Evolutionary conservation across 2,888 invertebrate species (phyloP).

Genomic region (Ormyrus thymus): DNA sequence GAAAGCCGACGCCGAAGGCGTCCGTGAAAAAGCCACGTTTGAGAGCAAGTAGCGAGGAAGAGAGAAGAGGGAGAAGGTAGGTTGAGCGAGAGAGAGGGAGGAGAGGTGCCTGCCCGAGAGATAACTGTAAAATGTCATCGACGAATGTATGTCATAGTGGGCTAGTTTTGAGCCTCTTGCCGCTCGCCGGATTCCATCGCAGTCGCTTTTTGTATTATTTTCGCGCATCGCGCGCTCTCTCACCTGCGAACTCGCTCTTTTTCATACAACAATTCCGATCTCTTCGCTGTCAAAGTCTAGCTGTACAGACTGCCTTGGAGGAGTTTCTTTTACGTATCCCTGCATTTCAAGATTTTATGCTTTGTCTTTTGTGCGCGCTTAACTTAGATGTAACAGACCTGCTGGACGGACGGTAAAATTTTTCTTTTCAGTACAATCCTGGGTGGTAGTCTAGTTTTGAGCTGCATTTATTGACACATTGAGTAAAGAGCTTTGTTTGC

Average conservation of each 20-base stretch:
- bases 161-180: conserved; percentile 44
- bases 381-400: conserved; percentile 10
- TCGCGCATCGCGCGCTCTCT: not conserved
- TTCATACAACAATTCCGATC: not conserved
- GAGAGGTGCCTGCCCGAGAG: conserved; percentile 63
- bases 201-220: conserved; percentile 7
- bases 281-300: not conserved
- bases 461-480: conserved; percentile 28
- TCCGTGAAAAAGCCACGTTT: conserved; percentile 13
- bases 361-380: not conserved
- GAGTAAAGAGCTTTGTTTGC: not conserved
- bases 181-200: conserved; percentile 37
- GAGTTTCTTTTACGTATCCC: not conserved
- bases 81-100: conserved; percentile 15
- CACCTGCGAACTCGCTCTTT: not conserved
- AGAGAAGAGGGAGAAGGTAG: not conserved
- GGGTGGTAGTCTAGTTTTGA: not conserved
- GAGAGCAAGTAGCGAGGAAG: not conserved
- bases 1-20: conserved; percentile 9
- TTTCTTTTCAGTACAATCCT: not conserved
- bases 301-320: not conserved
- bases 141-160: conserved; percentile 70
- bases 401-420: conserved; percentile 23
- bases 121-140: conserved; percentile 74
- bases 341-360: not conserved